Evolutionary conservation across 64 coral and sea anemone genomes (phyloP).

Genomic region (Orbicella faveolata): DNA sequence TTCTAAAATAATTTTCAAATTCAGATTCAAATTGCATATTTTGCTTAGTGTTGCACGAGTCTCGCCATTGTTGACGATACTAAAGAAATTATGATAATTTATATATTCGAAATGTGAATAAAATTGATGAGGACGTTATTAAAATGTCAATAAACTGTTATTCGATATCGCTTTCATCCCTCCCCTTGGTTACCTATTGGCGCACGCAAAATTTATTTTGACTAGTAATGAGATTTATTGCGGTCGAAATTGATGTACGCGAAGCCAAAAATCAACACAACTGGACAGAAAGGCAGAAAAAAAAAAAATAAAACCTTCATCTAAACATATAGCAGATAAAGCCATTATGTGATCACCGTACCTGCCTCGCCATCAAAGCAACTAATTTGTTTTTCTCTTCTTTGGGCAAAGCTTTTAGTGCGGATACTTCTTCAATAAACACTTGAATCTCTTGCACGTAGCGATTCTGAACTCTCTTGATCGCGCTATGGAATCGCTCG

Average conservation of each 20-base stretch:
- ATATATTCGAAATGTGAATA: too few relatives aligned
- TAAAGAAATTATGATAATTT: too few relatives aligned
- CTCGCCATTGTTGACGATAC: too few relatives aligned
- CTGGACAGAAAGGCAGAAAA: not conserved
- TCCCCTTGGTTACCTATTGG: not conserved
- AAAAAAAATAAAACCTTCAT: not conserved
- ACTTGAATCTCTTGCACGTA: conserved; percentile 81
- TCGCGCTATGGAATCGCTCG: conserved; percentile 65
- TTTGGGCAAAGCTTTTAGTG: conserved; percentile 49
- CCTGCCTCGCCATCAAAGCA: conserved; percentile 83
- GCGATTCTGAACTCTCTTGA: conserved; percentile 63
- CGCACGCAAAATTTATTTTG: not conserved
- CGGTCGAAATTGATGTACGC: not conserved
- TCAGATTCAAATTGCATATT: not conserved
- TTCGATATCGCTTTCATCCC: not conserved
- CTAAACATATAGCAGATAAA: not conserved
- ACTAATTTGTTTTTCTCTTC: conserved; percentile 75
- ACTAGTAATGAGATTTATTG: not conserved
- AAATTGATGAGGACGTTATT: not conserved
- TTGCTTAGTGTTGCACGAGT: not conserved
- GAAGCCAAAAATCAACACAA: not conserved
- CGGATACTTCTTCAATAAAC: conserved; percentile 55
- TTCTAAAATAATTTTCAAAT: not conserved
- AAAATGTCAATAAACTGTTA: not conserved
- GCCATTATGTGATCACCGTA: not conserved